phyloP scores from a whole-genome alignment of 2,797 vertebrate genomes.

The Pogoniulus pusillus region DNA sequence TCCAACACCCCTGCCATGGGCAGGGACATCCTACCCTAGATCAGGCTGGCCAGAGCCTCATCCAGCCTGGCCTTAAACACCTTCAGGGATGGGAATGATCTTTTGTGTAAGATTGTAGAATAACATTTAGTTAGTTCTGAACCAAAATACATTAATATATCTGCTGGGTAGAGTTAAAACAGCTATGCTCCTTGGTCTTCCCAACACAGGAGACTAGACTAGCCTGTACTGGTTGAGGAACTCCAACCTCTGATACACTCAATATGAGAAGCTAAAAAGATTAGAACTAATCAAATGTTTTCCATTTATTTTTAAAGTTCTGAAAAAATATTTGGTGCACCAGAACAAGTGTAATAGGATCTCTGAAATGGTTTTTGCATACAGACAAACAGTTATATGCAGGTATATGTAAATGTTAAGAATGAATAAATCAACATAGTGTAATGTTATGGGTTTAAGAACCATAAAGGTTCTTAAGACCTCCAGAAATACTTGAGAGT shows the following conservation, averaged over 20 bases:
- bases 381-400: background rate
- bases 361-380: background rate
- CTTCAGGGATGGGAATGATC: too few relatives aligned
- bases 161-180: background rate
- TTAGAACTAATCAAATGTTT: background rate
- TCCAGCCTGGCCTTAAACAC: too few relatives aligned
- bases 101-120: background rate
- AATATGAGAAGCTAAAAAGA: background rate
- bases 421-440: background rate
- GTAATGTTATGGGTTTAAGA: too few relatives aligned
- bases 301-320: background rate
- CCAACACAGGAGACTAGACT: background rate
- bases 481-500: too few relatives aligned
- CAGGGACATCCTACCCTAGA: too few relatives aligned
- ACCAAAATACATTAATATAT: background rate
- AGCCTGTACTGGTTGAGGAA: rapidly evolving
- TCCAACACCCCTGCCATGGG: too few relatives aligned
- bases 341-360: background rate
- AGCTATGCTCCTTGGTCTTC: background rate
- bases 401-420: rapidly evolving
- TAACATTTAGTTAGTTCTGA: background rate
- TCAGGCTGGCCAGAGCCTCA: too few relatives aligned
- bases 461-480: too few relatives aligned
- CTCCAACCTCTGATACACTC: background rate
- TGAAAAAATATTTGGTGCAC: background rate